A percentile compares a stretch with the other conserved stretches of the same genome.
phyloP scores from a whole-genome alignment of 2,888 invertebrate genomes.

The Chloroclysta siterata region DNA sequence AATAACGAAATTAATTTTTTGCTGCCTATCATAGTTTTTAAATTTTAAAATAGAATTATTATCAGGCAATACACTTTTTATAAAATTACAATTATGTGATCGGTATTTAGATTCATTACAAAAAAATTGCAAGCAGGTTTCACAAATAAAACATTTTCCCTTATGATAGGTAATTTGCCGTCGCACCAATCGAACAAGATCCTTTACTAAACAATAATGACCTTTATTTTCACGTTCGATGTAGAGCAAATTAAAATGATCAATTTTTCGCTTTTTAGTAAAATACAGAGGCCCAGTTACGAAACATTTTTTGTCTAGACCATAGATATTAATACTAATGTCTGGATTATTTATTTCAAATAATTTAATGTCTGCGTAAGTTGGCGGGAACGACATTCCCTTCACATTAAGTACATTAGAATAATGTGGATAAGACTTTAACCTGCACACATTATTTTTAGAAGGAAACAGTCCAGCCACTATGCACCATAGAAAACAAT shows the following conservation, averaged over 20 bases:
- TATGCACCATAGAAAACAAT: too few relatives aligned
- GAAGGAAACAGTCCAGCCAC: too few relatives aligned
- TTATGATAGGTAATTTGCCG: neutral
- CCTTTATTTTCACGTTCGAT: too few relatives aligned
- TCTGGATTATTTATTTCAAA: conserved; percentile 9
- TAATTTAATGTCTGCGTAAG: neutral
- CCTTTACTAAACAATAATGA: too few relatives aligned
- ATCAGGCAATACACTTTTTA: conserved; percentile 3
- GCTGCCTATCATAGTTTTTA: conserved; percentile 15
- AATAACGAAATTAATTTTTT: too few relatives aligned
- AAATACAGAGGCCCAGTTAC: conserved; percentile 2
- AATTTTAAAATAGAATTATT: conserved; percentile 4
- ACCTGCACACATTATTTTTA: too few relatives aligned
- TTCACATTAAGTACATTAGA: neutral
- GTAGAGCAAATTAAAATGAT: too few relatives aligned
- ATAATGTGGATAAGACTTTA: conserved; percentile 11
- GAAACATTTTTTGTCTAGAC: neutral
- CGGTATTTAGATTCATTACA: neutral
- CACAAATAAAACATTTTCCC: conserved; percentile 1
- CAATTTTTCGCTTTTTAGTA: neutral
- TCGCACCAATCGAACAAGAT: too few relatives aligned
- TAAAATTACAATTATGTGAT: neutral
- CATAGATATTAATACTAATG: conserved; percentile 8
- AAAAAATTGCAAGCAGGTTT: conserved; percentile 8
- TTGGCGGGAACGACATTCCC: conserved; percentile 3